A percentile compares a stretch with the other conserved stretches of the same genome.
These are phyloP conservation scores for Molossus molossus DNA, from an alignment of 2,797 vertebrate species.

Conservation along the genomic window DNA sequence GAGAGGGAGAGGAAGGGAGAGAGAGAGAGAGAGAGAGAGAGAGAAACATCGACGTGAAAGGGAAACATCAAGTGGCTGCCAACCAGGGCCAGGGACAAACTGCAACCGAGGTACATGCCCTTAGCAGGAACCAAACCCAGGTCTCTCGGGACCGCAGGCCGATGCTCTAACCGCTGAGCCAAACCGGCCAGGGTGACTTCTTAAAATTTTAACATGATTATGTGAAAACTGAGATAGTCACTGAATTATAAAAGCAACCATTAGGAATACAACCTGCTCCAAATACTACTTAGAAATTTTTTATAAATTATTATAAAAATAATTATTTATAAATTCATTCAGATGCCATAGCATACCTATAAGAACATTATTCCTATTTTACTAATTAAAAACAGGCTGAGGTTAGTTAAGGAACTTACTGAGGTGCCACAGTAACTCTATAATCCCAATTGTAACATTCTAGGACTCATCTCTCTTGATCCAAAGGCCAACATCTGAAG, in stretches of 20 bases:
- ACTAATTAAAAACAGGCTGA: neutral
- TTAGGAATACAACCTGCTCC: conserved; percentile 3
- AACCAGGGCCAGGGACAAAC: no score
- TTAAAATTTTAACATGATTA: conserved; percentile 44
- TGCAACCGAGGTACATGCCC: no score
- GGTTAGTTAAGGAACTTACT: neutral
- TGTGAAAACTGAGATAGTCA: conserved; percentile 33
- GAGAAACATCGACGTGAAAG: no score
- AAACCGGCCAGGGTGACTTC: neutral
- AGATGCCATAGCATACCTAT: neutral
- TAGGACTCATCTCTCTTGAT: conserved; percentile 14
- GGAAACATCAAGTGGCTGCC: no score
- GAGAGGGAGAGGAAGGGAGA: no score
- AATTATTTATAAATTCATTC: conserved; percentile 7
- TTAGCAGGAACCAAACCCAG: no score
- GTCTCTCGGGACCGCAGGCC: no score
- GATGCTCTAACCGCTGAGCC: no score
- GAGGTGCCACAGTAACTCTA: neutral
- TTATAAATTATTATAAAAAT: no score
- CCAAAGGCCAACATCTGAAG: conserved; percentile 55
- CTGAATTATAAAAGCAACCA: conserved; percentile 49
- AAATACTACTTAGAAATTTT: neutral
- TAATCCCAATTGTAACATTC: conserved; percentile 10
- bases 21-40: no score
- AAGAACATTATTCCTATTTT: conserved; percentile 1